These are phyloP conservation scores for Neodontobutis hainanensis DNA, from an alignment of 2,113 vertebrate genomes.

Conservation along the genomic window DNA sequence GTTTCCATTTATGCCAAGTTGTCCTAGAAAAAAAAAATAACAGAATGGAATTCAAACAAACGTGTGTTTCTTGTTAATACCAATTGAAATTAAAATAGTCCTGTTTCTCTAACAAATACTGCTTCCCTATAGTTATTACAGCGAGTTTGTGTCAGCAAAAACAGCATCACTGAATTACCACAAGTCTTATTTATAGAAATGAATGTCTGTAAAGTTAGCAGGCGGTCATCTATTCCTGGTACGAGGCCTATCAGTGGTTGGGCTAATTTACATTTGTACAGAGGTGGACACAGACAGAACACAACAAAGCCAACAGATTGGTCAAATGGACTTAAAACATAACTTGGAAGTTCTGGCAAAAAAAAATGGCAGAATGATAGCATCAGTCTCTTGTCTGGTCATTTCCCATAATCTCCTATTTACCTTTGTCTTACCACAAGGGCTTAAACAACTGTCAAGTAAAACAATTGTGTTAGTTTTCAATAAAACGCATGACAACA, in stretches of 20 bases:
- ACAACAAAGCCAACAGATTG: slow-evolving; percentile 72
- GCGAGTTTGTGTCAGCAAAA: slow-evolving; percentile 40
- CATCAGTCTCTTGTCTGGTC: slow-evolving; percentile 61
- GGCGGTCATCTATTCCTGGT: slow-evolving; percentile 65
- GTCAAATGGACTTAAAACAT: slow-evolving; percentile 50
- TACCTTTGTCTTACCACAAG: slow-evolving; percentile 50
- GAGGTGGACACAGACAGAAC: slow-evolving; percentile 29
- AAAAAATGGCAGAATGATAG: slow-evolving; percentile 63
- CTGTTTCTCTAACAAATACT: slow-evolving; percentile 14
- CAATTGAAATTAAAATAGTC: slow-evolving; percentile 6
- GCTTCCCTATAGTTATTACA: slow-evolving; percentile 14
- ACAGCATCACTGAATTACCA: slow-evolving; percentile 50
- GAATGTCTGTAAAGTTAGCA: slow-evolving; percentile 65
- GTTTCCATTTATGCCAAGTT: no score
- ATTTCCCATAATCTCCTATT: slow-evolving; percentile 49
- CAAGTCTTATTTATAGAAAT: slow-evolving; percentile 73
- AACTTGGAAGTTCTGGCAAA: slow-evolving; percentile 44
- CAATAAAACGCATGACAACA: slow-evolving; percentile 30
- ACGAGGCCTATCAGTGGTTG: slow-evolving; percentile 54
- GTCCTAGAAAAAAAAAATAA: no score
- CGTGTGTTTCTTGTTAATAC: no score
- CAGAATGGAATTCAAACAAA: no score
- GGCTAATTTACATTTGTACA: slow-evolving; percentile 40
- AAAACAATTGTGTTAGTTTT: slow-evolving; percentile 22
- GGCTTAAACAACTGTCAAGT: slow-evolving; percentile 50